Base-by-base conservation (phyloP, 2,888 invertebrate species). In the Macaria liturata region DNA sequence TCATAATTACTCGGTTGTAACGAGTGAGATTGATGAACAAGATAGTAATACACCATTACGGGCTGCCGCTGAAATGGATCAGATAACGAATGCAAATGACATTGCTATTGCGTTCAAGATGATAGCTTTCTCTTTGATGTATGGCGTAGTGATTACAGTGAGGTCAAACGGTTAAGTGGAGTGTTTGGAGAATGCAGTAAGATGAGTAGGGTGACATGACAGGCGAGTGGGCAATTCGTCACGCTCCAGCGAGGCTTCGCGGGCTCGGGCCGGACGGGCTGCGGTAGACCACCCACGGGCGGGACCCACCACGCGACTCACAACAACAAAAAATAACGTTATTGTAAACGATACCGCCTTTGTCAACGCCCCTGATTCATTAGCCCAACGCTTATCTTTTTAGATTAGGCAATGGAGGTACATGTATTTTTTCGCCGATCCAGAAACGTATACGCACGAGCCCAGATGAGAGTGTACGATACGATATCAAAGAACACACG, bases 271-370 rank as follows among this genome's bases (percentile, higher is more conserved):
- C 72, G 72, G 68, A 67, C 68, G 66, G 71, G 66, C 66, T 78
- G 77, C 71, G 76, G 76, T 72, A 81, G 84, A 82, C 85, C 85
- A 86, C 85, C 83, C 67, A 66, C 63, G 54, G 63, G 47, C 54
- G 57, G 70, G 81, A 77, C 83, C 66, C 79, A 78, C 81, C 81
- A 69, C 71, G 70, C 59, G 62, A 70, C 66, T 69, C 68, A 69
- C 64, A 68, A 73, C 74, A 78, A 79, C 80, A 77, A 76, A 80
- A 71, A 63, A 72, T 62, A 70, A 72, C 63, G 66, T 68, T 64
- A 69, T 72, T 68, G 77, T 78, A 75, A 75, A 70, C 71, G 72
- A 74, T 71, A 74, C 67, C 65, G 58, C 67, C 69, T 71, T 76
- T 70, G 71, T 76, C 67, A 72, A 66, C 69, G 68, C 68, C 67